Conservation (phyloP, 2,797 vertebrate genomes). For the Micromesistius poutassou region DNA sequence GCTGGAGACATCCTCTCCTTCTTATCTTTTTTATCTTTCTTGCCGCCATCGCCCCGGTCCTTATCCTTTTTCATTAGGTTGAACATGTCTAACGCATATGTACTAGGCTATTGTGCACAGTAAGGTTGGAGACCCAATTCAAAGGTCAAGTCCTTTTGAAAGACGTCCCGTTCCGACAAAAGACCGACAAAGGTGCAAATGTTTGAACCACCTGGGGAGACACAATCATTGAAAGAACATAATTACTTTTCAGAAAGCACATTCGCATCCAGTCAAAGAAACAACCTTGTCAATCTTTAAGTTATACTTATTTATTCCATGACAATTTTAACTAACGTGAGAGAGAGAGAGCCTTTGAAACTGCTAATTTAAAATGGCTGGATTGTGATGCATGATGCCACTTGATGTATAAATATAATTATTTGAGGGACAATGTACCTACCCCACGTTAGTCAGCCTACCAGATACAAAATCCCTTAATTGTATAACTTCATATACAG, state of each 20-base stretch:
- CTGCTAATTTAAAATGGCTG: not conserved
- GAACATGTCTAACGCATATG: conserved; percentile 78
- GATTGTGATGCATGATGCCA: not conserved
- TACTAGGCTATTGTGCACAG: not conserved
- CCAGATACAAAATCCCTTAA: not conserved
- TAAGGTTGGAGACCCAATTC: not conserved
- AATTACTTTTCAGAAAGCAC: not conserved
- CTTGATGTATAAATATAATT: not conserved
- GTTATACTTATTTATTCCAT: not conserved
- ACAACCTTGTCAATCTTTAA: not conserved
- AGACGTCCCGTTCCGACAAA: not conserved
- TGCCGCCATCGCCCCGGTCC: conserved; percentile 81
- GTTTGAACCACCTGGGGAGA: not conserved
- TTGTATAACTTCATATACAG: not conserved
- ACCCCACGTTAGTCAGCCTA: not conserved
- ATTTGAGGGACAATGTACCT: too few relatives aligned
- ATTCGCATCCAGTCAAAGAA: not conserved
- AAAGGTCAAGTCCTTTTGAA: conserved; percentile 1
- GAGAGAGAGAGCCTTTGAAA: not conserved
- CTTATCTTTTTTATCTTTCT: conserved; percentile 92
- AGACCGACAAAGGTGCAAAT: not conserved
- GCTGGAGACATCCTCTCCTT: conserved; percentile 94
- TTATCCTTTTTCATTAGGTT: conserved; percentile 93
- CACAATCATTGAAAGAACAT: not conserved
- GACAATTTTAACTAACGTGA: not conserved